A percentile compares a stretch with the other conserved stretches of the same genome.
phyloP scores from a whole-genome alignment of 2,888 invertebrate genomes.

The Pycnomerus fuliginosus region DNA sequence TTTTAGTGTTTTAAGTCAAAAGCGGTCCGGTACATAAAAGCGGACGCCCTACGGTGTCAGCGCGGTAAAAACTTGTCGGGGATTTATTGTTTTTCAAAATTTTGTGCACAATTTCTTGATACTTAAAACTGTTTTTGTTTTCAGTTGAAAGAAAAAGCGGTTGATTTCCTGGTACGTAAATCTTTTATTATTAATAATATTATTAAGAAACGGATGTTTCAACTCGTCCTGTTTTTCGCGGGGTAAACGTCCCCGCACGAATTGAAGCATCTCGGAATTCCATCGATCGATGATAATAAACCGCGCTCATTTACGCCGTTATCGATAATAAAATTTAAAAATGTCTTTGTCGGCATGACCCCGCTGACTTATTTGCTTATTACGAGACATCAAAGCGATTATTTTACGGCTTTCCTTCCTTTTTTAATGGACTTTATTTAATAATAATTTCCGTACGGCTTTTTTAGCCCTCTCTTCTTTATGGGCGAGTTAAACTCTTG shows the following conservation, averaged over 20 bases:
- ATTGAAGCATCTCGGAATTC: neutral
- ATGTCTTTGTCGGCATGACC: constrained; percentile 24
- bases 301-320: constrained; percentile 17
- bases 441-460: constrained; percentile 12
- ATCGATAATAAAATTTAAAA: constrained; percentile 24
- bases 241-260: no score
- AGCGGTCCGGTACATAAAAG: constrained; percentile 31
- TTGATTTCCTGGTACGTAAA: constrained; percentile 48
- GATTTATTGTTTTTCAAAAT: constrained; percentile 3
- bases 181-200: constrained; percentile 24
- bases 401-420: constrained; percentile 23
- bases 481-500: no score
- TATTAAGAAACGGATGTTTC: constrained; percentile 3
- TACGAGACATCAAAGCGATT: constrained; percentile 25
- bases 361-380: constrained; percentile 19
- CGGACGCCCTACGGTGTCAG: constrained; percentile 13
- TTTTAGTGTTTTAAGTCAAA: constrained; percentile 36
- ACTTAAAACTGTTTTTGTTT: constrained; percentile 39
- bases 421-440: constrained; percentile 12
- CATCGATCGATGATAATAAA: constrained; percentile 17
- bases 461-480: no score
- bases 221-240: constrained; percentile 1
- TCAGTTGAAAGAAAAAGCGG: constrained; percentile 49
- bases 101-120: constrained; percentile 7
- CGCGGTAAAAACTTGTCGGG: neutral